A percentile compares a stretch with the other conserved stretches of the same genome.
phyloP scores from a whole-genome alignment of 2,797 vertebrate species.

The Sebastes vulpes region DNA sequence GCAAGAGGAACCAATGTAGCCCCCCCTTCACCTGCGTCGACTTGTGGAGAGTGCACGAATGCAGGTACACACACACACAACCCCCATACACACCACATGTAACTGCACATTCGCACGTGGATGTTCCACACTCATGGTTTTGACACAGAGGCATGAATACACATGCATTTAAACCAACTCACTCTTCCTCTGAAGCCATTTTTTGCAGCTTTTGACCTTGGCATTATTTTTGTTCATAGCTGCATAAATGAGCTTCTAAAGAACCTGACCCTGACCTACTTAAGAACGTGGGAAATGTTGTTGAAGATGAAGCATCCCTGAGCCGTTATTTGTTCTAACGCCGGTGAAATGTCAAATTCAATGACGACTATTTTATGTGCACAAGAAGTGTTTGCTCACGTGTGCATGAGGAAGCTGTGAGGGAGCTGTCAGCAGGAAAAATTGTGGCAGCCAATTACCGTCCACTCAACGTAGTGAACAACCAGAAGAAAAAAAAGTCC shows the following conservation, averaged over 20 bases:
- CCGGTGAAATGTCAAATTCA: constrained; percentile 9
- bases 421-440: not conserved
- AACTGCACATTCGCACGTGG: not conserved
- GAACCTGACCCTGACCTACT: not conserved
- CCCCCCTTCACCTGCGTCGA: constrained; percentile 90
- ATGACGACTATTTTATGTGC: not conserved
- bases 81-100: not conserved
- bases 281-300: not conserved
- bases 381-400: not conserved
- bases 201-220: constrained; percentile 21
- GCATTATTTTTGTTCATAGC: constrained; percentile 15
- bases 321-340: constrained; percentile 6
- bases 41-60: constrained; percentile 92
- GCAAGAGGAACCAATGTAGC: constrained; percentile 90
- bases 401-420: not conserved
- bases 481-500: not conserved
- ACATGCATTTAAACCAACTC: constrained; percentile 12
- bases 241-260: constrained; percentile 21
- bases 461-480: not conserved
- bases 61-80: constrained; percentile 81
- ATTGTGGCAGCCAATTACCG: not conserved
- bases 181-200: constrained; percentile 4
- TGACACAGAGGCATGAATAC: constrained; percentile 19
- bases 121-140: not conserved
- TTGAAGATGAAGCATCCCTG: not conserved